Evolutionary conservation across 2,113 vertebrate genomes (phyloP).

Genomic region (Ochotona princeps): DNA sequence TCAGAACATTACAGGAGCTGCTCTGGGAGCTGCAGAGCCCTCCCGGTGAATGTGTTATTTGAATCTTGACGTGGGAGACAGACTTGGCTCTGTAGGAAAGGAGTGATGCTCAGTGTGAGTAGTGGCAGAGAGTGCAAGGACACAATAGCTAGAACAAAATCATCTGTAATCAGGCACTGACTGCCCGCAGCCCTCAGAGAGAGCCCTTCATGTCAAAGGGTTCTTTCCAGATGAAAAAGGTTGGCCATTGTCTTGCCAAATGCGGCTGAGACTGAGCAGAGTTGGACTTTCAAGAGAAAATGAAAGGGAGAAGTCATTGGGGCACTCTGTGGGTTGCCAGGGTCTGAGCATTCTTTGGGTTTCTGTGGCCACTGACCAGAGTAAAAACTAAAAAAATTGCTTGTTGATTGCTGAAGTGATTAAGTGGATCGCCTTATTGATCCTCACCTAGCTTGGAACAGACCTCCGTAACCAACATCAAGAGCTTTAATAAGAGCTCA

Average conservation of each 20-base stretch:
- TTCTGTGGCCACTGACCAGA: conserved; percentile 75
- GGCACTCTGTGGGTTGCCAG: neutral
- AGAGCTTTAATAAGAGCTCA: conserved; percentile 87
- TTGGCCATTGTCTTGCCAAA: neutral
- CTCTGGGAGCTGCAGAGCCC: neutral
- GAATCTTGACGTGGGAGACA: conserved; percentile 1
- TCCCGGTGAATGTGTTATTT: neutral
- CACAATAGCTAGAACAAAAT: neutral
- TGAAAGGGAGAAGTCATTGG: neutral
- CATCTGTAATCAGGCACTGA: neutral
- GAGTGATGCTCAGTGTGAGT: neutral
- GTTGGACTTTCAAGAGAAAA: neutral
- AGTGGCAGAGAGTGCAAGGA: neutral
- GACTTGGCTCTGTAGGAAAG: neutral
- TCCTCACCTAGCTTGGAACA: conserved; percentile 85
- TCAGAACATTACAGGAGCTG: neutral
- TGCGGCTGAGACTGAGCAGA: neutral
- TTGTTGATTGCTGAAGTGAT: conserved; percentile 87
- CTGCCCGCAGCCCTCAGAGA: neutral
- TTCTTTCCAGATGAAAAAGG: conserved; percentile 1
- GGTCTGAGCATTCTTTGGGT: conserved; percentile 78
- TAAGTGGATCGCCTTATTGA: conserved; percentile 88
- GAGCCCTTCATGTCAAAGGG: neutral
- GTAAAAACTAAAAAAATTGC: conserved; percentile 85
- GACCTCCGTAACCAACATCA: conserved; percentile 87